These are phyloP conservation scores for Diadromus collaris DNA, from an alignment of 2,888 invertebrate genomes.

Conservation along the genomic window DNA sequence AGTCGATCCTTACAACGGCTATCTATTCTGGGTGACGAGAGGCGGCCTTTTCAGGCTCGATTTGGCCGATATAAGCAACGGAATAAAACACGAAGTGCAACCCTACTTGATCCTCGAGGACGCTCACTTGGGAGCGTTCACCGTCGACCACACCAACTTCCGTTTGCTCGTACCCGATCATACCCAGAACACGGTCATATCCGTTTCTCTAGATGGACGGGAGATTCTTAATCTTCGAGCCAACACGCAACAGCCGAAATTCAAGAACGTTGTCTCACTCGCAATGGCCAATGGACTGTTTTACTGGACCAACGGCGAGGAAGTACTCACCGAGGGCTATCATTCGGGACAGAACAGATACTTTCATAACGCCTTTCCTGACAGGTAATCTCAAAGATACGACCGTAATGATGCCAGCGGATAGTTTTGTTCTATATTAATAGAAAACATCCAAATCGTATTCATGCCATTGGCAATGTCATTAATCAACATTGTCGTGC, in stretches of 20 bases:
- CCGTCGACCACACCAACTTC: conserved; percentile 91
- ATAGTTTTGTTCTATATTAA: background rate
- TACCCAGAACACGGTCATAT: conserved; percentile 88
- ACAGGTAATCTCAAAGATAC: conserved; percentile 73
- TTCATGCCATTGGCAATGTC: background rate
- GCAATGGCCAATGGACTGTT: conserved; percentile 89
- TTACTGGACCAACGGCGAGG: conserved; percentile 92
- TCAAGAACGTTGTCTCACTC: conserved; percentile 88
- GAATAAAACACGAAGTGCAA: conserved; percentile 85
- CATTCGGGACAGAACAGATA: conserved; percentile 86
- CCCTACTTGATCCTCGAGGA: conserved; percentile 86
- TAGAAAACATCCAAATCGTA: no score
- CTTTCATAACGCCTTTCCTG: conserved; percentile 89
- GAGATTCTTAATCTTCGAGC: conserved; percentile 87
- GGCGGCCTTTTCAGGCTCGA: conserved; percentile 90
- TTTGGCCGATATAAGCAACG: conserved; percentile 88
- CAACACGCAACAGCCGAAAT: conserved; percentile 89
- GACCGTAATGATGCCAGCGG: background rate
- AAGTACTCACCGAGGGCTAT: conserved; percentile 90
- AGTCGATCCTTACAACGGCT: conserved; percentile 97
- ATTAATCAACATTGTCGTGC: no score
- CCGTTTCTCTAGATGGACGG: conserved; percentile 91
- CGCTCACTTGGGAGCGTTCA: conserved; percentile 88
- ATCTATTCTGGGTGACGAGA: conserved; percentile 88
- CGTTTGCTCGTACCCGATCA: conserved; percentile 89